Base-by-base conservation (phyloP, 2,113 vertebrate genomes). In the Pteruthius melanotis region DNA sequence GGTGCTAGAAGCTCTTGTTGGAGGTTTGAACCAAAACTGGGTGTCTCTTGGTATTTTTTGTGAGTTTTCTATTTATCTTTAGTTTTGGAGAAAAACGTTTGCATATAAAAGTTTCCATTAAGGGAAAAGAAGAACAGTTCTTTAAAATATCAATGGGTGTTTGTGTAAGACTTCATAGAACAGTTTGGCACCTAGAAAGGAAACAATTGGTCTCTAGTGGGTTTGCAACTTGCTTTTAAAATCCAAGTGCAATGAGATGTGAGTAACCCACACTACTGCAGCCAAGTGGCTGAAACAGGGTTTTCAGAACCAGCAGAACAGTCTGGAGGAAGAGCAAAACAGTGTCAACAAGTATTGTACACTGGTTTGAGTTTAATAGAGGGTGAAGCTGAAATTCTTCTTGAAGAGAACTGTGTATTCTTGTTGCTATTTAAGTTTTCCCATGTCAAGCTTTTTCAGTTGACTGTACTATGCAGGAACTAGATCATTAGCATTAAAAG, bases 401-500 rank as follows among this genome's bases (percentile, higher is more conserved):
- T 71, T 71, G n/a, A 88, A 64, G 40, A 86, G 44, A 90, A 75
- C 39, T 47, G 24, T 76, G 9, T 88, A 37, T 13, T 90, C 42
- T 74, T 85, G 31, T 54, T 77, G 20, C 79, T 82, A 8, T 75
- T 83, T 81, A 40, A 70, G 23, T 86, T 90, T 90, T 93, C 76
- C 64, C 59, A 71, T 78, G 86, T 76, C 76, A 80, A 33, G 44
- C 83, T 61, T 90, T 96, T 88, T 93, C 35, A 84, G 37, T 95
- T 88, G 84, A 95, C 86, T 93, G 83, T 85, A 81, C 70, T 83
- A 19, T 96, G 86, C 81, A 93, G 91, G 92, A 96, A 96, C 76
- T 94, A 80, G 88, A 81, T 94, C 56, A 88, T 94, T 93, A 85
- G 42, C 89, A 94, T 72, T 91, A 87, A 90, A 95, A 96, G 95